Conservation (phyloP, 2,113 vertebrate genomes). For the Stegostoma tigrinum region DNA sequence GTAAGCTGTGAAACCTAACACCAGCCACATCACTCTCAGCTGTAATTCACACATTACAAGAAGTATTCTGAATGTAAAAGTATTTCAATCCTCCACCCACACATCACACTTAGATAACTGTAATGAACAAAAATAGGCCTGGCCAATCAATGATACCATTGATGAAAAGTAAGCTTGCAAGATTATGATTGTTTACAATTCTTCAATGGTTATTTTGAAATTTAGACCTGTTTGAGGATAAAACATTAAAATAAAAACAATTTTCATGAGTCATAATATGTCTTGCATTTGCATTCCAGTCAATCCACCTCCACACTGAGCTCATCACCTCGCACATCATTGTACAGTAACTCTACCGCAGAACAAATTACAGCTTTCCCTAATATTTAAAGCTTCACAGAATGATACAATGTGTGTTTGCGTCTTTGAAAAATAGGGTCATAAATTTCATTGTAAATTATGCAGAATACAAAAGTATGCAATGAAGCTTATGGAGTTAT, state of each 20-base stretch:
- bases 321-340: not conserved
- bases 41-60: conserved; percentile 1
- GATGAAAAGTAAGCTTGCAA: conserved; percentile 3
- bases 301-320: not conserved
- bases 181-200: conserved; percentile 27
- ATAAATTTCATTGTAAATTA: not conserved
- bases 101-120: conserved; percentile 20
- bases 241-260: not conserved
- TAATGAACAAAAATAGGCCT: conserved; percentile 25
- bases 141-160: conserved; percentile 15
- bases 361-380: not conserved
- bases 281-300: not conserved
- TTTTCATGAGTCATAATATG: conserved; percentile 1
- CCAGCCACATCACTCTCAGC: conserved; percentile 21
- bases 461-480: not conserved
- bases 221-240: conserved; percentile 15
- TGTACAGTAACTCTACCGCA: not conserved
- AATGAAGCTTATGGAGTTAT: not conserved
- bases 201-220: not conserved
- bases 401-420: not conserved
- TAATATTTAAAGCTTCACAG: not conserved
- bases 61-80: conserved; percentile 31
- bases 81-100: conserved; percentile 32
- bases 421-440: not conserved
- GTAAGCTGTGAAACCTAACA: conserved; percentile 20